phyloP scores from a whole-genome alignment of 2,888 invertebrate genomes.

The Agriopis leucophaearia region DNA sequence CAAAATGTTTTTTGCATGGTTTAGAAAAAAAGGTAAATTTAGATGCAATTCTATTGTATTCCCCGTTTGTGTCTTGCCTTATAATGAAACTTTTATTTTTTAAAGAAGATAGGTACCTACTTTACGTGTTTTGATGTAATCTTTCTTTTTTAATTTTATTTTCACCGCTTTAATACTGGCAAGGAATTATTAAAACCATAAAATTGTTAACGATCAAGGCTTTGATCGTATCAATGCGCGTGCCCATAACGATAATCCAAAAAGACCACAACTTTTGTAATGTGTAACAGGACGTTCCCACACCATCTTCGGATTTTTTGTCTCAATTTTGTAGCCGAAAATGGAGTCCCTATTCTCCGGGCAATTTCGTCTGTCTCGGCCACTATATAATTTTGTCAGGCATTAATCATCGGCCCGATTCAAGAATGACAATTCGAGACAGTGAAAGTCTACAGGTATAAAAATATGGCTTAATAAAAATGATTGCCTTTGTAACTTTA shows the following conservation, averaged over 20 bases:
- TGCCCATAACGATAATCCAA: conserved; percentile 48
- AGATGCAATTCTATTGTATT: no score
- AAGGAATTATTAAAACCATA: conserved; percentile 51
- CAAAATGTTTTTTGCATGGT: not conserved
- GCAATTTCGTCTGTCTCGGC: conserved; percentile 72
- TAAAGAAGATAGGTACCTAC: not conserved
- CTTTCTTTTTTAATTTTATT: not conserved
- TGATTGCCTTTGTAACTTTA: conserved; percentile 31
- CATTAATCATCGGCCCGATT: conserved; percentile 76
- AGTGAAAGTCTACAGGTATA: conserved; percentile 62
- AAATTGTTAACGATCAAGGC: conserved; percentile 63
- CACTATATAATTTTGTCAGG: conserved; percentile 77
- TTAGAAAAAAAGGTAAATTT: not conserved
- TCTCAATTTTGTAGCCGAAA: conserved; percentile 61
- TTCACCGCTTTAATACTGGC: conserved; percentile 17
- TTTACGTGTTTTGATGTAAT: not conserved
- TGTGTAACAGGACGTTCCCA: conserved; percentile 75
- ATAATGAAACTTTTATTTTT: no score
- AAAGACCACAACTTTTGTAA: conserved; percentile 56
- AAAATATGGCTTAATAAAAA: conserved; percentile 36
- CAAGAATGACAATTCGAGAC: conserved; percentile 72
- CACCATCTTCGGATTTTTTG: conserved; percentile 59
- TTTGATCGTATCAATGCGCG: conserved; percentile 62
- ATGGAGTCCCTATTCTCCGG: conserved; percentile 61
- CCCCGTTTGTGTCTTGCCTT: no score